Conservation (phyloP, 2,888 invertebrate species). For the Hydropsyche betteni region DNA sequence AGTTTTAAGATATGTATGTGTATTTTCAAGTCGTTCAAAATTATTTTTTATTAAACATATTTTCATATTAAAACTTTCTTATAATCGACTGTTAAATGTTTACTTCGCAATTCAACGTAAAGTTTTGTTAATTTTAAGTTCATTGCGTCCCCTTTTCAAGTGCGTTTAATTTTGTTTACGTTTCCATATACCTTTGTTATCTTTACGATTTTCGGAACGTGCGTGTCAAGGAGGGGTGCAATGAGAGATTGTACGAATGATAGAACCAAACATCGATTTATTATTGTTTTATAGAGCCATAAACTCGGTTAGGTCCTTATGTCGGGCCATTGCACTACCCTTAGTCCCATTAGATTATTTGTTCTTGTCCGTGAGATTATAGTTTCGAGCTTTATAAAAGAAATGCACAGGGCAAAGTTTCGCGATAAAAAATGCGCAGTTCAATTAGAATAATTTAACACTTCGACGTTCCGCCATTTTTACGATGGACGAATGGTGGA, state of each 20-base stretch:
- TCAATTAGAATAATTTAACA: constrained; percentile 12
- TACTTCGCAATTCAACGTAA: not conserved
- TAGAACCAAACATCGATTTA: constrained; percentile 43
- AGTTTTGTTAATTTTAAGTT: constrained; percentile 13
- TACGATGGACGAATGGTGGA: not conserved
- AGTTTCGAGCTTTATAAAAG: constrained; percentile 15
- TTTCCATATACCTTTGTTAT: constrained; percentile 9
- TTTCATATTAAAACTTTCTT: not conserved
- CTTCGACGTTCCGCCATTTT: constrained; percentile 17
- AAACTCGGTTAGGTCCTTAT: constrained; percentile 34
- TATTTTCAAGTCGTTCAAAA: no score
- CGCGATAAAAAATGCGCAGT: not conserved
- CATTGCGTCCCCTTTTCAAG: constrained; percentile 2
- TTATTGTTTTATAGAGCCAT: constrained; percentile 47
- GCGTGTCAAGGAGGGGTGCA: constrained; percentile 35
- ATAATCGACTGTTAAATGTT: not conserved
- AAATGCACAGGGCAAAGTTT: constrained; percentile 4
- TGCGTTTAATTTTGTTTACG: constrained; percentile 28
- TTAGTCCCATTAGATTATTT: constrained; percentile 37
- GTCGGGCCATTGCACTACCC: constrained; percentile 3
- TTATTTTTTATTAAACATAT: not conserved
- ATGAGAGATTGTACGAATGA: constrained; percentile 39
- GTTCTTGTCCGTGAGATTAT: constrained; percentile 30
- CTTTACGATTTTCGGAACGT: constrained; percentile 30
- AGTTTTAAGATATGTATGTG: no score